Conservation (phyloP, 92 coral and sea anemone genomes). For the Diadumene lineata region DNA sequence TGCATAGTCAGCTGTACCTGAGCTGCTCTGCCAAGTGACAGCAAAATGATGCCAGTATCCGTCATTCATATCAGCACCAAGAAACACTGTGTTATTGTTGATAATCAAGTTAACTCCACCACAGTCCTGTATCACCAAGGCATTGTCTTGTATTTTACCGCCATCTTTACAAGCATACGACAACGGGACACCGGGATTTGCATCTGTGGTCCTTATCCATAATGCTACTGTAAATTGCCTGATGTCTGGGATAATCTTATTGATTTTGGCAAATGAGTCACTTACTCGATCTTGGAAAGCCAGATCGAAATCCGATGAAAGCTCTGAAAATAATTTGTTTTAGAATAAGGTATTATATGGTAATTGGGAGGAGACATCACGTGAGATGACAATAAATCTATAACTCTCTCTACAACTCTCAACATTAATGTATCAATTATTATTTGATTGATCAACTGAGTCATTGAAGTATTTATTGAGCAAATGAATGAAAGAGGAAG, state of each 20-base stretch:
- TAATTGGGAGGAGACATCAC: too few relatives aligned
- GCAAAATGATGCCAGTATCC: conserved; percentile 90
- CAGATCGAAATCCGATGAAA: conserved; percentile 71
- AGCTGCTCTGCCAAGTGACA: conserved; percentile 77
- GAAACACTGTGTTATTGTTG: conserved; percentile 64
- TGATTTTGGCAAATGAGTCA: conserved; percentile 43
- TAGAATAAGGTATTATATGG: too few relatives aligned
- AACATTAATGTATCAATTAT: too few relatives aligned
- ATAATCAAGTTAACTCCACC: conserved; percentile 58
- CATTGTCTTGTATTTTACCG: conserved; percentile 70
- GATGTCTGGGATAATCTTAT: conserved; percentile 60
- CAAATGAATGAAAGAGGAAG: too few relatives aligned
- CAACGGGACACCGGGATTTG: conserved; percentile 63
- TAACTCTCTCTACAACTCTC: too few relatives aligned
- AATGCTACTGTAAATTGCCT: conserved; percentile 55
- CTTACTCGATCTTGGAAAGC: conserved; percentile 53
- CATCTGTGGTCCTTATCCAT: conserved; percentile 75
- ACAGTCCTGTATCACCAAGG: conserved; percentile 69
- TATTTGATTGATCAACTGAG: too few relatives aligned
- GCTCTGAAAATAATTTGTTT: conserved; percentile 29
- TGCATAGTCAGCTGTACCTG: too few relatives aligned
- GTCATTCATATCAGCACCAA: conserved; percentile 52
- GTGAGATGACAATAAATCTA: too few relatives aligned
- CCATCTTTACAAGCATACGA: conserved; percentile 64
- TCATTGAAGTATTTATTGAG: too few relatives aligned